A percentile compares a stretch with the other conserved stretches of the same genome.
Evolutionary conservation across 1,140 invertebrate genomes (phyloP).

Genomic region (Magallana angulata): DNA sequence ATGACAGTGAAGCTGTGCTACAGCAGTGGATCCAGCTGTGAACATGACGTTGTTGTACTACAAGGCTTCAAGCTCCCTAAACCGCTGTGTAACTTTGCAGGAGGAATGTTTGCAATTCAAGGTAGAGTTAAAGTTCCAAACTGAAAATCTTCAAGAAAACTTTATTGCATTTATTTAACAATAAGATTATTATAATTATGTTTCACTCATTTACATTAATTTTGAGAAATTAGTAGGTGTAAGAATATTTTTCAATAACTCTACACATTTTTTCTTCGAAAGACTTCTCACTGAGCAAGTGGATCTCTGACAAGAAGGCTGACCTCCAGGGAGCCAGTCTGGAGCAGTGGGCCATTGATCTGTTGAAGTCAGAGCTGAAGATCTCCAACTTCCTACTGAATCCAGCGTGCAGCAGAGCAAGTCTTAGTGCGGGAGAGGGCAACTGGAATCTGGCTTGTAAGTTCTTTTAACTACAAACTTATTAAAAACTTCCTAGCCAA

Average conservation of each 20-base stretch:
- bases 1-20: constrained; percentile 50
- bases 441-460: constrained; percentile 50
- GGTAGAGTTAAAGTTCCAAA: neutral
- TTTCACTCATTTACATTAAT: too few species aligned
- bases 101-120: constrained; percentile 45
- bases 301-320: constrained; percentile 20
- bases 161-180: too few species aligned
- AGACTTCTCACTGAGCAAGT: constrained; percentile 26
- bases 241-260: neutral
- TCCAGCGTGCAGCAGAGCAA: constrained; percentile 34
- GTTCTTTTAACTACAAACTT: neutral
- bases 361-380: constrained; percentile 44
- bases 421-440: constrained; percentile 4
- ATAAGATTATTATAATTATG: too few species aligned
- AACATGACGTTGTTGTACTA: constrained; percentile 41
- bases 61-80: constrained; percentile 48
- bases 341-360: constrained; percentile 35
- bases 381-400: constrained; percentile 37
- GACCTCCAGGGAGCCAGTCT: neutral
- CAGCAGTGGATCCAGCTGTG: constrained; percentile 32
- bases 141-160: too few species aligned
- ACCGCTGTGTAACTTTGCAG: constrained; percentile 40
- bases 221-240: too few species aligned
- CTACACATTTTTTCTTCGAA: neutral
- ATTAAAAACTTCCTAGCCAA: too few species aligned